These are phyloP conservation scores for Babylonia areolata DNA, from an alignment of 1,140 invertebrate genomes.

Conservation along the genomic window DNA sequence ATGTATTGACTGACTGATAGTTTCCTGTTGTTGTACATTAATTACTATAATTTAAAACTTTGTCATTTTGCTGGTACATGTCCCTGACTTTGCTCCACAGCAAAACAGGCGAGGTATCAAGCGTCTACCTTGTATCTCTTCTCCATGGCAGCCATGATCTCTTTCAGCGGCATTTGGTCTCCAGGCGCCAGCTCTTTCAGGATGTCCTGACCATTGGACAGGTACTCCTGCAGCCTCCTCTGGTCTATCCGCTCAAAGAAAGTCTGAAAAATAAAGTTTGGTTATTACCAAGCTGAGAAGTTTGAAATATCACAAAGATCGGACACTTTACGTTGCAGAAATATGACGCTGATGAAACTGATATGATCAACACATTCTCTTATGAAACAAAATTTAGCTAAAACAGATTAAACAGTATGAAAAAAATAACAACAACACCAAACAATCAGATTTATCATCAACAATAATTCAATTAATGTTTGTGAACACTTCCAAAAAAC, in stretches of 20 bases:
- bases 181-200: constrained; percentile 82
- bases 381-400: background rate
- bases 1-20: no score
- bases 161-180: constrained; percentile 82
- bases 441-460: no score
- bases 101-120: no score
- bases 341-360: background rate
- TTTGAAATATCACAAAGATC: background rate
- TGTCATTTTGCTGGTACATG: no score
- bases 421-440: no score
- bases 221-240: constrained; percentile 85
- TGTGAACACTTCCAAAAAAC: no score
- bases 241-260: constrained; percentile 92
- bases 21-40: no score
- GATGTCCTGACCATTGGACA: constrained; percentile 87
- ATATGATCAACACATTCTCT: background rate
- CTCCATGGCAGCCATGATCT: constrained; percentile 55
- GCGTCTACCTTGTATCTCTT: constrained; percentile 65
- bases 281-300: no score
- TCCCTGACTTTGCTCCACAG: no score
- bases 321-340: background rate
- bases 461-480: no score
- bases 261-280: constrained; percentile 81
- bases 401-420: no score
- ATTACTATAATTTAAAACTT: no score